phyloP scores from a whole-genome alignment of 2,113 vertebrate species.

The Puffinus mauretanicus region DNA sequence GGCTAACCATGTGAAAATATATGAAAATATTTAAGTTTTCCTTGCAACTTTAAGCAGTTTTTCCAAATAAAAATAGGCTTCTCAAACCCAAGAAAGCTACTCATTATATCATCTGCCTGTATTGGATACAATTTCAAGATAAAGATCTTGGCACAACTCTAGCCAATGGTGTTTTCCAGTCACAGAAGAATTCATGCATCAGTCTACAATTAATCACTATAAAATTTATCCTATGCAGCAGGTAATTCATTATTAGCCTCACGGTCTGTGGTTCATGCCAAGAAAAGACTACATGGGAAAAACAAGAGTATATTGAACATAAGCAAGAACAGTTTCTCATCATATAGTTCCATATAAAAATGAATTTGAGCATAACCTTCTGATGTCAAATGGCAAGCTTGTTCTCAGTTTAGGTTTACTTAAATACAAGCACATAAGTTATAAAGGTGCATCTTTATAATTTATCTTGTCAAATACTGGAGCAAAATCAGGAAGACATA shows the following conservation, averaged over 20 bases:
- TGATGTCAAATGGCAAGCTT: not conserved
- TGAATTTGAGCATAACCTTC: not conserved
- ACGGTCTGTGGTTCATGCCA: not conserved
- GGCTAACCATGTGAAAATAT: not conserved
- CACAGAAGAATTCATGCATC: not conserved
- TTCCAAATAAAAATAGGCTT: not conserved
- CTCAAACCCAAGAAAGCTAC: not conserved
- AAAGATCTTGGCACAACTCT: not conserved
- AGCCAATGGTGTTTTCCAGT: not conserved
- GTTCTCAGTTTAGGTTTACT: not conserved
- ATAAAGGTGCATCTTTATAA: not conserved
- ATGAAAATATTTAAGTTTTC: not conserved
- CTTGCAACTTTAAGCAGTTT: not conserved
- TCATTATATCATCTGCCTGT: not conserved
- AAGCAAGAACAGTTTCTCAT: not conserved
- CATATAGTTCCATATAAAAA: not conserved
- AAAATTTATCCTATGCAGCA: not conserved
- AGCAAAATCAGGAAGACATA: not conserved
- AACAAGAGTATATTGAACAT: not conserved
- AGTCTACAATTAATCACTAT: not conserved
- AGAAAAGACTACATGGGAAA: not conserved
- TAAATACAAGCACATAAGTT: not conserved
- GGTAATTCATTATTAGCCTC: not conserved
- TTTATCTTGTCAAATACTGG: not conserved
- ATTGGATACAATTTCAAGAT: not conserved